Evolutionary conservation across 1,140 invertebrate species (phyloP).

Genomic region (Achroia grisella): DNA sequence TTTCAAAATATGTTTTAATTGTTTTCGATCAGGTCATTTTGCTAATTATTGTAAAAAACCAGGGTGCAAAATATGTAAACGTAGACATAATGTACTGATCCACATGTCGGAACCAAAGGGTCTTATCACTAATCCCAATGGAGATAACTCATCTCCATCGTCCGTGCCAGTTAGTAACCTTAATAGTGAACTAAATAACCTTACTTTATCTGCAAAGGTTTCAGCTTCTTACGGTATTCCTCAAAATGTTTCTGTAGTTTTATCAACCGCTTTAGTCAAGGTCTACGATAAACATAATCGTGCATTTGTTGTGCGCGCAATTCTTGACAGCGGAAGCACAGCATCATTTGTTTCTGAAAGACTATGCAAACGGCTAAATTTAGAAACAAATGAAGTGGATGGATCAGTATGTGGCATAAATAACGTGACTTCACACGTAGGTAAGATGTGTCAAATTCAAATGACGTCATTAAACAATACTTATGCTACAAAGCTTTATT

Average conservation of each 20-base stretch:
- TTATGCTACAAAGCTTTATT: slow-evolving; percentile 12
- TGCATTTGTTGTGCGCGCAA: slow-evolving; percentile 9
- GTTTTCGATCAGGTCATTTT: slow-evolving; percentile 20
- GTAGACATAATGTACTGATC: slow-evolving; percentile 21
- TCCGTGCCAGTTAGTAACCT: no score
- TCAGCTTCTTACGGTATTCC: no score
- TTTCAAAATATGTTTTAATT: slow-evolving; percentile 26
- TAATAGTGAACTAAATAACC: no score
- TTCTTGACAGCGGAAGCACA: slow-evolving; percentile 17
- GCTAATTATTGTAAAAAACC: slow-evolving; percentile 21
- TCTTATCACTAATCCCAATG: not conserved
- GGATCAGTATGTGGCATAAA: slow-evolving; percentile 19
- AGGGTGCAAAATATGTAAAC: slow-evolving; percentile 23
- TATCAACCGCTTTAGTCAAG: slow-evolving; percentile 16
- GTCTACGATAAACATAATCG: slow-evolving; percentile 4
- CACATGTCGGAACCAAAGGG: slow-evolving; percentile 8
- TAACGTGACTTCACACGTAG: slow-evolving; percentile 15
- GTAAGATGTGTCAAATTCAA: slow-evolving; percentile 15
- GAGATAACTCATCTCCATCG: no score
- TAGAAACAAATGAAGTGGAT: slow-evolving; percentile 8
- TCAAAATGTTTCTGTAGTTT: slow-evolving; percentile 3
- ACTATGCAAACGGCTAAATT: slow-evolving; percentile 12
- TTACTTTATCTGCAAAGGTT: no score
- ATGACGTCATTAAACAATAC: slow-evolving; percentile 21
- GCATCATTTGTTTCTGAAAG: slow-evolving; percentile 17